Evolutionary conservation across 2,113 vertebrate genomes (phyloP), one percentile per base, ranked within the genome.

Genomic region (Sprattus sprattus): DNA sequence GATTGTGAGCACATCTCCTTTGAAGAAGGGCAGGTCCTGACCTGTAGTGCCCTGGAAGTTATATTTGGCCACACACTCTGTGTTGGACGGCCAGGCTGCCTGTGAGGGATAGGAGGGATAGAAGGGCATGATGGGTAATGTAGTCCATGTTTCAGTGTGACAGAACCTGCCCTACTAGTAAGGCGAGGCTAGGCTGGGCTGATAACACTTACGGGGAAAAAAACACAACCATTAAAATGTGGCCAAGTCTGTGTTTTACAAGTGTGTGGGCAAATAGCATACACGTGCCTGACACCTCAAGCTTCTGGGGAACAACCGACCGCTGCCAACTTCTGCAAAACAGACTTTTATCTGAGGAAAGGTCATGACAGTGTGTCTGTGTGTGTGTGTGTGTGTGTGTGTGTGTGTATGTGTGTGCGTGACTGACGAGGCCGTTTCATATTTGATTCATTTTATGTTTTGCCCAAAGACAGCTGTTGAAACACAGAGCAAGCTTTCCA

Each of bases 11-110:
- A 99, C 95, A 0, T 99, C 98, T 87, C 98, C 98, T 95, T 99
- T 98, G 92, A 95, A 96, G 92, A 99, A 98, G 15, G 97, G 96
- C 89, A 99, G 96, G 92, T 99, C 98, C 89, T 98, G 97, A 82
- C 97, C 96, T 0, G 97, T 95, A 0, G 96, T 97, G 93, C 97
- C 97, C 0, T 96, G 96, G 90, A 99, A 99, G 92, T 96, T 98
- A 94, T 99, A 99, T 92, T 97, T 97, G 91, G 98, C 97, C 86
- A 99, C 97, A 92, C 98, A 99, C 93, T 99, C 97, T 67, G 98
- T 99, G 95, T 97, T 97, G 1, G 96, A 96, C 0, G 97, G 96
- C 98, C 98, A 99, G 54, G 90, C 85, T 83, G 93, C 89, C 95
- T 95, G 67, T 54, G 39, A 8, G 49, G 22, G 20, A 47, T 4